Percentiles rank a stretch among this genome's conserved stretches.
Conservation (phyloP, 2,113 vertebrate species). For the Cyphomyrus plagiostoma region DNA sequence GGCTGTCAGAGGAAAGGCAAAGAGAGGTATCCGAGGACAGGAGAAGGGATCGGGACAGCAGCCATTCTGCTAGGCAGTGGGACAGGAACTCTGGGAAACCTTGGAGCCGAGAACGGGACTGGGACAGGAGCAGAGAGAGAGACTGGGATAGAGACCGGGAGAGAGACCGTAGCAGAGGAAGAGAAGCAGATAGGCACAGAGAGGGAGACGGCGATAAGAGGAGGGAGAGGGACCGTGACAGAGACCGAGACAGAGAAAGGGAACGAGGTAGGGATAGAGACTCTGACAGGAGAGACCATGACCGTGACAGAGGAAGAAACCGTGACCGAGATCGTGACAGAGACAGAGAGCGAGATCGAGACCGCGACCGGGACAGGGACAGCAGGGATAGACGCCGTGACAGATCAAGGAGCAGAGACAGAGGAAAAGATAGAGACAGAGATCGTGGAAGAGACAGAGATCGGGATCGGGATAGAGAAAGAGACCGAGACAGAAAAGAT, state of each 20-base stretch:
- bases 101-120: slow-evolving; percentile 52
- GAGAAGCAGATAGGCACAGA: slow-evolving; percentile 26
- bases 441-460: slow-evolving; percentile 40
- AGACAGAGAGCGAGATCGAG: slow-evolving; percentile 56
- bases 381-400: slow-evolving; percentile 38
- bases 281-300: slow-evolving; percentile 50
- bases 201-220: slow-evolving; percentile 49
- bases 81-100: slow-evolving; percentile 47
- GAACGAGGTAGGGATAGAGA: slow-evolving; percentile 55
- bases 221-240: slow-evolving; percentile 49
- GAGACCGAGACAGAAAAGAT: slow-evolving; percentile 60
- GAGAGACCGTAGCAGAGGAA: slow-evolving; percentile 31
- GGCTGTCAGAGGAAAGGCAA: slow-evolving; percentile 62
- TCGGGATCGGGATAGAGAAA: slow-evolving; percentile 27
- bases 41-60: slow-evolving; percentile 64
- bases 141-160: slow-evolving; percentile 41
- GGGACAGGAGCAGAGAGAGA: slow-evolving; percentile 45
- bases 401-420: slow-evolving; percentile 49
- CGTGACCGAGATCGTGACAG: slow-evolving; percentile 57
- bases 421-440: slow-evolving; percentile 31
- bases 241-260: slow-evolving; percentile 15
- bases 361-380: slow-evolving; percentile 30
- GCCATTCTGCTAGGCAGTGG: slow-evolving; percentile 36
- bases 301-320: slow-evolving; percentile 61
- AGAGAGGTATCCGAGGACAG: slow-evolving; percentile 74